Percentiles rank a stretch among this genome's conserved stretches.
phyloP scores from a whole-genome alignment of 2,797 vertebrate genomes.

The Argyrosomus regius region DNA sequence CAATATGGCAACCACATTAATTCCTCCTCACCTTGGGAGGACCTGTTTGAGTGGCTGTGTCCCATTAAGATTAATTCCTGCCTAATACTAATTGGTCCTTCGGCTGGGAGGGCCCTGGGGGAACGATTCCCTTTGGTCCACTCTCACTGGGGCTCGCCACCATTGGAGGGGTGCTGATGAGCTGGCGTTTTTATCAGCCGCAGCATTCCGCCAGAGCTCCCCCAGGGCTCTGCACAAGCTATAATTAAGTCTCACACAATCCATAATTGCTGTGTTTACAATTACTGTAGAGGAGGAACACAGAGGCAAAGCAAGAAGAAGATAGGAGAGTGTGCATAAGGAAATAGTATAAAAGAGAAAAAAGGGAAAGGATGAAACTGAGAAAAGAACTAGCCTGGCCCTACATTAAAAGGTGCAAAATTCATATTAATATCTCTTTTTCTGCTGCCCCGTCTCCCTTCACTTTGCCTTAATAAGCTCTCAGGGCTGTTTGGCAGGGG shows the following conservation, averaged over 20 bases:
- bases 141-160: constrained; percentile 79
- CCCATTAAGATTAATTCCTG: constrained; percentile 88
- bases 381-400: constrained; percentile 54
- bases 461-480: constrained; percentile 87
- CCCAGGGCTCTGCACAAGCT: constrained; percentile 83
- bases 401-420: constrained; percentile 85
- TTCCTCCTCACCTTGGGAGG: constrained; percentile 88
- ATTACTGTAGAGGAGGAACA: constrained; percentile 81
- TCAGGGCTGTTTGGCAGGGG: constrained; percentile 85
- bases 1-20: constrained; percentile 82
- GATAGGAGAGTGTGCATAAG: constrained; percentile 58
- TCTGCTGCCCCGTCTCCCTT: constrained; percentile 66
- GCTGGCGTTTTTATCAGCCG: constrained; percentile 86
- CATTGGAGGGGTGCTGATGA: constrained; percentile 85
- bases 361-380: constrained; percentile 50
- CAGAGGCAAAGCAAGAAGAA: constrained; percentile 70
- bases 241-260: constrained; percentile 91
- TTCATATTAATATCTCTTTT: constrained; percentile 82
- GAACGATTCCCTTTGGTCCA: constrained; percentile 85
- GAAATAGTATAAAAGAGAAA: constrained; percentile 63
- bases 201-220: constrained; percentile 85
- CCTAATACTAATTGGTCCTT: constrained; percentile 91
- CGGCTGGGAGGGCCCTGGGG: constrained; percentile 79
- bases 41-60: constrained; percentile 86
- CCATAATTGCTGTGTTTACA: constrained; percentile 92